A percentile compares a stretch with the other conserved stretches of the same genome.
Conservation (phyloP, 2,888 invertebrate genomes). For the Lepidochitona cinerea region DNA sequence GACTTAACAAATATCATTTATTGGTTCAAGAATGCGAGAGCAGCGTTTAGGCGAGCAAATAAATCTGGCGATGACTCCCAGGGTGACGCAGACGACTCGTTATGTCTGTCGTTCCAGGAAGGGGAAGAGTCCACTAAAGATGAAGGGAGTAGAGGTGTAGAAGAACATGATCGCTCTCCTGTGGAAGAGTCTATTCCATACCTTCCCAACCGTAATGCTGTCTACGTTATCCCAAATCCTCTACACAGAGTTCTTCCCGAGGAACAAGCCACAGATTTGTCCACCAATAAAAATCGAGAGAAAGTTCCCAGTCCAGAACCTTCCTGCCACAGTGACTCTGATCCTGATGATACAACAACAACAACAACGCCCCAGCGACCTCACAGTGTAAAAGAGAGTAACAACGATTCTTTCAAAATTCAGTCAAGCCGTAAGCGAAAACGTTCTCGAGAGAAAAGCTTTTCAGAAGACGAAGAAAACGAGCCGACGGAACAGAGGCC, state of each 20-base stretch:
- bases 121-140: not conserved
- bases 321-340: not conserved
- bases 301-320: not conserved
- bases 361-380: not conserved
- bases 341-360: conserved; percentile 15
- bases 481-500: conserved; percentile 1
- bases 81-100: conserved; percentile 51
- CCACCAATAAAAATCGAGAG: conserved; percentile 15
- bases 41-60: conserved; percentile 89
- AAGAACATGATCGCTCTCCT: not conserved
- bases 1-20: conserved; percentile 94
- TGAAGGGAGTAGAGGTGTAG: not conserved
- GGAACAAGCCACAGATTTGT: conserved; percentile 3
- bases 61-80: conserved; percentile 55
- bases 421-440: not conserved
- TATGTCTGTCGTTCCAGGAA: not conserved
- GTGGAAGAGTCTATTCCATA: conserved; percentile 43
- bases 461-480: conserved; percentile 9
- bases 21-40: conserved; percentile 95
- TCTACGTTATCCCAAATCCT: conserved; percentile 65
- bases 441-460: not conserved
- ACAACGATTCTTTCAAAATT: not conserved
- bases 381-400: not conserved
- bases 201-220: conserved; percentile 67
- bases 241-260: conserved; percentile 24